Base-by-base conservation (phyloP, 1,140 invertebrate genomes). In the Drosophila fuyamai region DNA sequence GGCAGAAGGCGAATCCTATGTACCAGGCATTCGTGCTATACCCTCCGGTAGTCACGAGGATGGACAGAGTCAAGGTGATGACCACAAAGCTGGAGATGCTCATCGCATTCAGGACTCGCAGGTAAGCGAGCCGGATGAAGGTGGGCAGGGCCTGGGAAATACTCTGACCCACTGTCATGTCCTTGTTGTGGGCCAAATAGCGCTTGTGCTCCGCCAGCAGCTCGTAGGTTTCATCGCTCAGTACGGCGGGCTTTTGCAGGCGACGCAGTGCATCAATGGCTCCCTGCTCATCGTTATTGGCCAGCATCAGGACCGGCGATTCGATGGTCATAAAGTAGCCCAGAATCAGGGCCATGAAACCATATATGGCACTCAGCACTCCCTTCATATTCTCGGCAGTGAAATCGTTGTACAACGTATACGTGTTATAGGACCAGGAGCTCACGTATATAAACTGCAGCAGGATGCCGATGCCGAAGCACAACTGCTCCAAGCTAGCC, bases 121-220 rank as follows among this genome's bases (percentile, higher is more conserved):
- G 40, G 14, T 14, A 84, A 18, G 23, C 16, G 2, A 88, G 40
- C 0, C 65, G 40, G 0, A 81, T 0, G 23, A 81, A 61, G 0
- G 77, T 75, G 9, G 73, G 68, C 4, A 84, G 0, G 0, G 67
- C 85, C 18, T 73, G 76, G 2, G 4, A 0, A 23, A 89, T 56
- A 46, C 80, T 78, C 18, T 81, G 18, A 7, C 13, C 5, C 4
- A 10, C 12, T 0, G 77, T 58, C 8, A 88, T 0, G 6, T 75
- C 41, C 58, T 65, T 78, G 51, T 90, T 88, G 8, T 61, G 27
- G 3, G 77, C 80, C 58, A 88, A 12, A 53, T 88, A 88, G 5
- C 57, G 59, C 18, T 88, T 88, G 29, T 84, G 76, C 51, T 88
- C 85, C 13, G 81, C 85, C 63, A 90, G 48, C 32, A 66, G 80